Conservation (phyloP, 2,888 invertebrate species). For the Boloria euphrosyne region DNA sequence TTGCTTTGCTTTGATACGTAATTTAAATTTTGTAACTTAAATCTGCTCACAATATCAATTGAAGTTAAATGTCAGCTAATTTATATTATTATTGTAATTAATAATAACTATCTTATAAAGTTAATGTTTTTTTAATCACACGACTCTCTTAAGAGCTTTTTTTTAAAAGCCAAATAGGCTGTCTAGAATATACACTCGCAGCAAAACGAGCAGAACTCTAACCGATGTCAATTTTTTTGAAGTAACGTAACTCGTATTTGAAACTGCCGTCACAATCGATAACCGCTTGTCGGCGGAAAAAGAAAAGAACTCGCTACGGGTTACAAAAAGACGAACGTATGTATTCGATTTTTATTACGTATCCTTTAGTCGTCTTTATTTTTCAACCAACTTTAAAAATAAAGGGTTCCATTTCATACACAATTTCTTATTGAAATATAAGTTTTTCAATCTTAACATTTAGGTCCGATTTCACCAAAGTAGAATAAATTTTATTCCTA, state of each 20-base stretch:
- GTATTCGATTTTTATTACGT: constrained; percentile 7
- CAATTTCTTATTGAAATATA: no score
- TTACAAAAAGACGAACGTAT: constrained; percentile 8
- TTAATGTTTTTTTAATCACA: no score
- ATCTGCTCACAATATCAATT: no score
- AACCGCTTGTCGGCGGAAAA: constrained; percentile 43
- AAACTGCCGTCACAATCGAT: constrained; percentile 49
- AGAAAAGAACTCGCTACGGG: constrained; percentile 11
- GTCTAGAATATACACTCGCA: neutral
- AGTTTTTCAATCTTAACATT: no score
- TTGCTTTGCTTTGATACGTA: no score
- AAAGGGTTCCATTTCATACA: no score
- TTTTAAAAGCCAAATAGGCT: neutral
- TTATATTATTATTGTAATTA: no score
- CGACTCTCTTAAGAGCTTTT: neutral
- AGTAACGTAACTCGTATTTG: constrained; percentile 19
- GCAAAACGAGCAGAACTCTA: constrained; percentile 11
- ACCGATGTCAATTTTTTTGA: constrained; percentile 28
- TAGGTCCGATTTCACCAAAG: no score
- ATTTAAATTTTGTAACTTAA: no score
- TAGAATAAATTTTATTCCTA: no score
- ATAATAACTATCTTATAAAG: no score
- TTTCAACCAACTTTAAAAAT: neutral
- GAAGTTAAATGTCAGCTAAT: no score
- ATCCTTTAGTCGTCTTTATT: neutral